Conservation (phyloP, 2,113 vertebrate genomes). For the Eira barbara region DNA sequence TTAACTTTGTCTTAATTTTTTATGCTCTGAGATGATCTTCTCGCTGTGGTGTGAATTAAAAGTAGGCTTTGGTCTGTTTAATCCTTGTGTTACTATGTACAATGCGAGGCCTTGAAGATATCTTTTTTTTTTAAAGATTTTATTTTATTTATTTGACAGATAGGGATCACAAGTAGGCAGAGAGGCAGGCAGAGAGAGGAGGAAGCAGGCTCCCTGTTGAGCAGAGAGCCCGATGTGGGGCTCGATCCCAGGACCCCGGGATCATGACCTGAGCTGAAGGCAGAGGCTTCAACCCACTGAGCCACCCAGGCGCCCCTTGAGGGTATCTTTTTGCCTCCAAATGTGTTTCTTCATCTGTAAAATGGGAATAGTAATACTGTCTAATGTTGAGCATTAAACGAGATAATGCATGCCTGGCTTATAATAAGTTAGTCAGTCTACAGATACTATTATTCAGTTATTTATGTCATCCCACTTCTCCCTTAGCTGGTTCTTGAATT, state of each 20-base stretch:
- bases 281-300: too few relatives aligned
- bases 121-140: too few relatives aligned
- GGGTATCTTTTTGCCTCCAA: not conserved
- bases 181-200: too few relatives aligned
- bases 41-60: not conserved
- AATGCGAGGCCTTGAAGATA: not conserved
- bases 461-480: not conserved
- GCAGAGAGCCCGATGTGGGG: too few relatives aligned
- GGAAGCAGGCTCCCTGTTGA: too few relatives aligned
- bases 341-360: not conserved
- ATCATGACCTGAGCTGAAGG: too few relatives aligned
- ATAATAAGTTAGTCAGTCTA: not conserved
- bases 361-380: not conserved
- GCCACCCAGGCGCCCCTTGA: not conserved
- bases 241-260: too few relatives aligned
- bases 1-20: not conserved
- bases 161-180: too few relatives aligned
- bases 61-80: not conserved
- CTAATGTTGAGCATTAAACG: conserved; percentile 1
- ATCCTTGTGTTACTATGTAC: not conserved
- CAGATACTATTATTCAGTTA: not conserved
- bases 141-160: too few relatives aligned
- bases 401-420: not conserved
- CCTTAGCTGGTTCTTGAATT: not conserved
- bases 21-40: not conserved